phyloP scores from a whole-genome alignment of 2,888 invertebrate genomes.

The Charanyca ferruginea region DNA sequence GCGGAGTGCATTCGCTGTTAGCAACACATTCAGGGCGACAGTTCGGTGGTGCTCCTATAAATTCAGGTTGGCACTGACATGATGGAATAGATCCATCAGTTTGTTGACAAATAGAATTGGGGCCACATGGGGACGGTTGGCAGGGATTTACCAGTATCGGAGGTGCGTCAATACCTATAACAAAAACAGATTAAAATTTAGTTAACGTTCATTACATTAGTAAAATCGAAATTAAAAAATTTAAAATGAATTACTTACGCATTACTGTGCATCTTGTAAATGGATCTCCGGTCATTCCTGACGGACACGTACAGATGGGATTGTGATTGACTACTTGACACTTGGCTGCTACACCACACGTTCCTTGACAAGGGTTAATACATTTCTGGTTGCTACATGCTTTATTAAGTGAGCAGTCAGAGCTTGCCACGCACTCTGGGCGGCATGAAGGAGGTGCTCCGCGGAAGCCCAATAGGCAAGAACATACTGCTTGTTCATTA shows the following conservation, averaged over 20 bases:
- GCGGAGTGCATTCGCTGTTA: conserved; percentile 93
- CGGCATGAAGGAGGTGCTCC: conserved; percentile 93
- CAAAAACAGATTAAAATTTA: conserved; percentile 21
- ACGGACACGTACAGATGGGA: conserved; percentile 93
- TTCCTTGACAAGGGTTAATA: conserved; percentile 94
- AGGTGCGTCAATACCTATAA: conserved; percentile 77
- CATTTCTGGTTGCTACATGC: conserved; percentile 94
- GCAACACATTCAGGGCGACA: conserved; percentile 94
- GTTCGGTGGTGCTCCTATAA: conserved; percentile 93
- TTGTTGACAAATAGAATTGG: conserved; percentile 92
- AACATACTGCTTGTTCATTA: conserved; percentile 93
- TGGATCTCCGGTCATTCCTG: conserved; percentile 93
- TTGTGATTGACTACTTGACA: conserved; percentile 95
- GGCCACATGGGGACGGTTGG: conserved; percentile 94
- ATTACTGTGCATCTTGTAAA: conserved; percentile 91
- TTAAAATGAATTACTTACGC: conserved; percentile 80
- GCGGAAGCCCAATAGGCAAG: conserved; percentile 92
- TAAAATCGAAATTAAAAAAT: neutral
- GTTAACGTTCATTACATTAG: neutral
- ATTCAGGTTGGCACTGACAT: conserved; percentile 93
- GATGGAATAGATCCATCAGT: conserved; percentile 91
- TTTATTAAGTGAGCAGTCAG: conserved; percentile 93
- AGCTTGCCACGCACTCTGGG: conserved; percentile 94
- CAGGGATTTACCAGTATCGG: conserved; percentile 91
- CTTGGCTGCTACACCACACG: conserved; percentile 94